Evolutionary conservation across 2,797 vertebrate genomes (phyloP).

Genomic region (Myripristis murdjan): DNA sequence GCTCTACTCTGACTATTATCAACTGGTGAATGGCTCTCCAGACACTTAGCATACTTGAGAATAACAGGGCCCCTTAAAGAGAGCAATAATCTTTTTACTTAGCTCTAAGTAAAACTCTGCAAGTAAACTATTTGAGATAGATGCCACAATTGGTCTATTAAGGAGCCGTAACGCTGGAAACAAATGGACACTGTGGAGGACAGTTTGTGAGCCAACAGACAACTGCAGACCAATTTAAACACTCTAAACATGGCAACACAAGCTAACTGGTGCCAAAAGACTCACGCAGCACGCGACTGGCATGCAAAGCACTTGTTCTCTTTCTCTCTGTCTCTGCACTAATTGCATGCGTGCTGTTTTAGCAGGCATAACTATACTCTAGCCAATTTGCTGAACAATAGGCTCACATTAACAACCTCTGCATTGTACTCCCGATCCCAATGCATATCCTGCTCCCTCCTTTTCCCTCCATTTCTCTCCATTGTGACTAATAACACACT

Average conservation of each 20-base stretch:
- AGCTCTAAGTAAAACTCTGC: constrained; percentile 52
- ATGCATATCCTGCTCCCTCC: constrained; percentile 30
- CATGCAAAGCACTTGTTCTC: constrained; percentile 57
- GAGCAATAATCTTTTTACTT: constrained; percentile 42
- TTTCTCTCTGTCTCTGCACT: constrained; percentile 48
- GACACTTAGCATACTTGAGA: constrained; percentile 48
- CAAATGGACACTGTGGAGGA: constrained; percentile 63
- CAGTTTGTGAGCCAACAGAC: constrained; percentile 60
- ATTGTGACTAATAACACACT: constrained; percentile 8
- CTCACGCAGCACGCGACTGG: constrained; percentile 54
- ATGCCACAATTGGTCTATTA: constrained; percentile 70
- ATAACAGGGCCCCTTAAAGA: constrained; percentile 52
- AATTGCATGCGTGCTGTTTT: constrained; percentile 72
- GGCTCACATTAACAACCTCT: constrained; percentile 60
- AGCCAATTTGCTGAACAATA: constrained; percentile 66
- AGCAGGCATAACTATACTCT: constrained; percentile 49
- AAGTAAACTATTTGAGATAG: constrained; percentile 51
- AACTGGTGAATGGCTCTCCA: constrained; percentile 39
- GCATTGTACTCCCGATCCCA: constrained; percentile 38
- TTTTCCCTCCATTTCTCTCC: constrained; percentile 15
- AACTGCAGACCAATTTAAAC: constrained; percentile 64
- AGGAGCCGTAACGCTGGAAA: constrained; percentile 58
- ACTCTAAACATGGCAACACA: constrained; percentile 65
- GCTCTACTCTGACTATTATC: constrained; percentile 35
- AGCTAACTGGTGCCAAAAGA: constrained; percentile 67